Base-by-base conservation (phyloP, 2,888 invertebrate species). In the Latheticus oryzae region DNA sequence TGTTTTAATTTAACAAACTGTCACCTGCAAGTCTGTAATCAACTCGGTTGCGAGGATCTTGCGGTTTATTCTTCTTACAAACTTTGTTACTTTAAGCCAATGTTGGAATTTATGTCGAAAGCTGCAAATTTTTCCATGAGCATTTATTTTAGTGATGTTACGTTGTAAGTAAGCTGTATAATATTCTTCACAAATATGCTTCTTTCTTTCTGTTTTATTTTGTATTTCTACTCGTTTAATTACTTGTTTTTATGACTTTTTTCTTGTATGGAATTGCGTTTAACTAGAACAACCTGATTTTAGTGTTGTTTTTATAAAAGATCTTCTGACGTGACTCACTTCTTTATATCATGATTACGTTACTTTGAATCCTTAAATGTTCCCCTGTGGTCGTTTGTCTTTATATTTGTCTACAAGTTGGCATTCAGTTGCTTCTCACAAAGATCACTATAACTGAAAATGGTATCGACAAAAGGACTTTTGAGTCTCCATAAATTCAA, bases 321-420 rank as follows among this genome's bases (percentile, higher is more conserved):
- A 35, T 45, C 28, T 21, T 11, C 19, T 30, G 37, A 52, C 48
- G 47, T 48, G 54, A 55, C 59, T 45, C 42, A 23, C 24, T 48
- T 50, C 53, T 53, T 50, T 57, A 50, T 57, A 58, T 60, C 57
- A 58, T 58, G 53, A 58, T 60, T 57, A 60, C 52, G 42, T 13
- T 42, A 33, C 42, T 42, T 42, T 32, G 38, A 52, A 42, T 42
- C 52, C 42, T 52, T 33, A 42, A 60, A 38, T 53, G 52, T 35
- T 53, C 55, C 48, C 40, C 8, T 38, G 43, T 50, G 52, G 32
- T 33, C 57, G 51, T 60, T 60, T 45, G 57, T 57, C 60, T 60
- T 57, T 33, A 57, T 60, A 54, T 60, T 57, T 57, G 57, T 60
- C 53, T 50, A 40, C 51, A 51, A 51, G 51, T 48, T 12, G n/a